Percentiles rank a stretch among this genome's conserved stretches.
phyloP scores from a whole-genome alignment of 2,797 vertebrate species.

The Aquila chrysaetos region DNA sequence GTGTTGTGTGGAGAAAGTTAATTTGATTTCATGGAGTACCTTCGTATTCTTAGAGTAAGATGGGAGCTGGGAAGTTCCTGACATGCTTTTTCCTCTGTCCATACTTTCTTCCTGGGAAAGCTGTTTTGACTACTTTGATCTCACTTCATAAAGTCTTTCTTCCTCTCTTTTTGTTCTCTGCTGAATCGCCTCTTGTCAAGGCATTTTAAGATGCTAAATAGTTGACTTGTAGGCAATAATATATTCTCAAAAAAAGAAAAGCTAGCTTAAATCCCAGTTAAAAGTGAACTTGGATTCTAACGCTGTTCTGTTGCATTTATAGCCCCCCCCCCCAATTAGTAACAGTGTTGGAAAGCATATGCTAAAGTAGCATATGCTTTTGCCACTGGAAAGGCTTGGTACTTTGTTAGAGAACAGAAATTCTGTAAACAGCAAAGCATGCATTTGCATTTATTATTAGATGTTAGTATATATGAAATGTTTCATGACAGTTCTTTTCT shows the following conservation, averaged over 20 bases:
- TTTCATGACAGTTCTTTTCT: neutral
- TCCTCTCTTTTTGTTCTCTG: neutral
- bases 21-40: neutral
- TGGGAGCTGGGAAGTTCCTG: neutral
- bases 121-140: neutral
- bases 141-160: neutral
- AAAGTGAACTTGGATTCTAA: neutral
- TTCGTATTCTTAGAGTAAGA: neutral
- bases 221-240: neutral
- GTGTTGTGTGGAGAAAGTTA: neutral
- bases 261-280: neutral
- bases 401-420: neutral
- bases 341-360: neutral
- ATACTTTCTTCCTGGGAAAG: neutral
- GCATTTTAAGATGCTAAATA: neutral
- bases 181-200: neutral
- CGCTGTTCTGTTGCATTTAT: neutral
- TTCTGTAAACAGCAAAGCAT: neutral
- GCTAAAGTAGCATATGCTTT: neutral
- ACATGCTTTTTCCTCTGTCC: neutral
- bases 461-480: neutral
- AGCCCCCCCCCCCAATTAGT: neutral
- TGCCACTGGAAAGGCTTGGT: neutral
- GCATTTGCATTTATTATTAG: neutral
- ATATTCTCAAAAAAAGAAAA: neutral